These are phyloP conservation scores for Lepus europaeus DNA, from an alignment of 2,113 vertebrate genomes.

Conservation along the genomic window DNA sequence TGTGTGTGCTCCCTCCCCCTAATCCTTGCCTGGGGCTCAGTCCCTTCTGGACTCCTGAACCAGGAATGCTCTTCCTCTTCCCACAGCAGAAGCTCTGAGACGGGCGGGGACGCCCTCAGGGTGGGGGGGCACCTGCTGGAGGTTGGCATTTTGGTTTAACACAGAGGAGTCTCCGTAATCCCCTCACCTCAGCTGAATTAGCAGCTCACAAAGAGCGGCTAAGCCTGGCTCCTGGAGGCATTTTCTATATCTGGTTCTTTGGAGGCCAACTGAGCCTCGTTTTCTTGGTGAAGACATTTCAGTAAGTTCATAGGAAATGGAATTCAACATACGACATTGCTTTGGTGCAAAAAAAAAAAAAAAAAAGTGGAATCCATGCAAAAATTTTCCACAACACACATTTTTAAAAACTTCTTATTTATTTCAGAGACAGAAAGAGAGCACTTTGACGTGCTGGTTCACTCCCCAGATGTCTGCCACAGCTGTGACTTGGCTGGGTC, in stretches of 20 bases:
- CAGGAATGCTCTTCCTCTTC: not conserved
- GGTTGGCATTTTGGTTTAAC: not conserved
- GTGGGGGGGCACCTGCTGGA: not conserved
- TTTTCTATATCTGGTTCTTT: conserved; percentile 18
- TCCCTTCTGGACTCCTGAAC: not conserved
- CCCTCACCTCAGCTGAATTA: not conserved
- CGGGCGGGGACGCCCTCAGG: not conserved
- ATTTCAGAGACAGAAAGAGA: no score
- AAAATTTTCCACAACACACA: no score
- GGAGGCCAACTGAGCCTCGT: not conserved
- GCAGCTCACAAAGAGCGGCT: not conserved
- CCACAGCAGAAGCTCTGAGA: not conserved
- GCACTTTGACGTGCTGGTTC: no score
- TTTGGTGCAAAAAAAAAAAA: no score
- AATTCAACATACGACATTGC: no score
- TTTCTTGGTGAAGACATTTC: not conserved
- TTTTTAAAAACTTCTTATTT: no score
- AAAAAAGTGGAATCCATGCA: no score
- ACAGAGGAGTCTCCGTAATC: not conserved
- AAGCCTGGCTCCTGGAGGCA: not conserved
- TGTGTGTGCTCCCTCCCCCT: not conserved
- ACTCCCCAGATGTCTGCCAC: no score
- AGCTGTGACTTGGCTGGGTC: no score
- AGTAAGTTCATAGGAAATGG: no score
- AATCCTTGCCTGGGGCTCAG: no score